Conservation (phyloP, 1,140 invertebrate genomes). For the Drosophila takahashii region DNA sequence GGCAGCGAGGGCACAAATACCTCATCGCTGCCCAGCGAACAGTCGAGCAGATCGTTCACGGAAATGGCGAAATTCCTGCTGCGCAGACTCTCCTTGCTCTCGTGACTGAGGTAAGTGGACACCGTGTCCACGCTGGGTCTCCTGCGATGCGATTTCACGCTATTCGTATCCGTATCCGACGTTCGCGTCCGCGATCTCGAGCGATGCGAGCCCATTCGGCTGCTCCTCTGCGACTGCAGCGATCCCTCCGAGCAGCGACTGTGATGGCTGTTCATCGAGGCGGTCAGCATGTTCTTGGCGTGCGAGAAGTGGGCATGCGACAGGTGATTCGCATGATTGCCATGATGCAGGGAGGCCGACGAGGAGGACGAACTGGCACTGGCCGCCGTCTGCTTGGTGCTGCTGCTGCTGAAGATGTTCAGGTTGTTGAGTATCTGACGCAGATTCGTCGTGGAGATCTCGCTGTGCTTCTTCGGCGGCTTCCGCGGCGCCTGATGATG, state of each 20-base stretch:
- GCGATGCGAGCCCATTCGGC: constrained; percentile 82
- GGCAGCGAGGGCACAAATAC: constrained; percentile 86
- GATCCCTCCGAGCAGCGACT: constrained; percentile 83
- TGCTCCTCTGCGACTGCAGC: constrained; percentile 77
- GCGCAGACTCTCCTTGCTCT: constrained; percentile 88
- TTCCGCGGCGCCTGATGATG: constrained; percentile 57
- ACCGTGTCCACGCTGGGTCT: constrained; percentile 93
- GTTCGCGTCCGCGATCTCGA: constrained; percentile 80
- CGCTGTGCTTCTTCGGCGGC: constrained; percentile 80
- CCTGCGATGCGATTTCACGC: constrained; percentile 89
- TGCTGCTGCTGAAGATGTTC: constrained; percentile 89
- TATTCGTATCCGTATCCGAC: constrained; percentile 88
- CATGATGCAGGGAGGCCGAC: constrained; percentile 28
- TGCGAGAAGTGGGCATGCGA: constrained; percentile 66
- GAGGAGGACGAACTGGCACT: constrained; percentile 43
- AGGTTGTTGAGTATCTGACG: constrained; percentile 91
- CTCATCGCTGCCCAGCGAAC: constrained; percentile 89
- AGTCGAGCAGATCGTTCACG: constrained; percentile 90
- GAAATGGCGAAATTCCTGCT: constrained; percentile 85
- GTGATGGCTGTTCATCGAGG: constrained; percentile 83
- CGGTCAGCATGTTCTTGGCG: constrained; percentile 73
- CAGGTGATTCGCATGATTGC: constrained; percentile 39
- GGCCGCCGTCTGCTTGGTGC: constrained; percentile 84
- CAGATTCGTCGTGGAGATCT: constrained; percentile 87
- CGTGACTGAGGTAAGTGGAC: constrained; percentile 94